phyloP scores from a whole-genome alignment of 2,797 vertebrate species.

The Jordanella pulchra region DNA sequence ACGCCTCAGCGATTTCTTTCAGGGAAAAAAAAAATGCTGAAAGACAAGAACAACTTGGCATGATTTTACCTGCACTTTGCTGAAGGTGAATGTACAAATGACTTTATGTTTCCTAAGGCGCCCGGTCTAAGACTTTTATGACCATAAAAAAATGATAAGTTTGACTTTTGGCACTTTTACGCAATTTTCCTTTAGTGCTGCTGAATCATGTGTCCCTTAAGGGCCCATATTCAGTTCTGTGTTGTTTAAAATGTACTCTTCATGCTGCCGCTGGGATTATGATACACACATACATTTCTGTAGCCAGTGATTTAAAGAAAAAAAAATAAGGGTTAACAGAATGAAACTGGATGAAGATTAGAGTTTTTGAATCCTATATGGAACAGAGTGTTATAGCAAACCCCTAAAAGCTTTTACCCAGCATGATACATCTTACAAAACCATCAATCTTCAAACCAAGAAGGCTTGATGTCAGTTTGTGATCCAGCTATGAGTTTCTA shows the following conservation, averaged over 20 bases:
- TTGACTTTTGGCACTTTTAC: slow-evolving; percentile 1
- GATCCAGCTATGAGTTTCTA: background rate
- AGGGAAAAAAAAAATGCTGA: slow-evolving; percentile 28
- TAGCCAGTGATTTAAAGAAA: background rate
- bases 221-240: slow-evolving; percentile 4
- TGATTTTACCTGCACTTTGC: slow-evolving; percentile 19
- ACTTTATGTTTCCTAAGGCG: slow-evolving; percentile 9
- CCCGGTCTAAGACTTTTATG: slow-evolving; percentile 2
- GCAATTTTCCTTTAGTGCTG: slow-evolving; percentile 3
- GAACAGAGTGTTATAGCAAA: background rate
- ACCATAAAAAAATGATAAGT: background rate
- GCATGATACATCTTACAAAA: background rate
- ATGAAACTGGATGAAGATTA: background rate
- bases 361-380: background rate
- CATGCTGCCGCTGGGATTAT: slow-evolving; percentile 4
- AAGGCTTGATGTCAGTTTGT: background rate
- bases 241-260: slow-evolving; percentile 11
- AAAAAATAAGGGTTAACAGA: background rate
- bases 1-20: slow-evolving; percentile 35
- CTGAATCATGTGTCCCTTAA: slow-evolving; percentile 10
- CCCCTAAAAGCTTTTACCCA: background rate
- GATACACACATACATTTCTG: background rate
- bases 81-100: slow-evolving; percentile 10
- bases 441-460: background rate
- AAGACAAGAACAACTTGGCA: slow-evolving; percentile 14